These are phyloP conservation scores for Caenorhabditis inopinata DNA, from an alignment of 1,140 invertebrate species.

Conservation along the genomic window DNA sequence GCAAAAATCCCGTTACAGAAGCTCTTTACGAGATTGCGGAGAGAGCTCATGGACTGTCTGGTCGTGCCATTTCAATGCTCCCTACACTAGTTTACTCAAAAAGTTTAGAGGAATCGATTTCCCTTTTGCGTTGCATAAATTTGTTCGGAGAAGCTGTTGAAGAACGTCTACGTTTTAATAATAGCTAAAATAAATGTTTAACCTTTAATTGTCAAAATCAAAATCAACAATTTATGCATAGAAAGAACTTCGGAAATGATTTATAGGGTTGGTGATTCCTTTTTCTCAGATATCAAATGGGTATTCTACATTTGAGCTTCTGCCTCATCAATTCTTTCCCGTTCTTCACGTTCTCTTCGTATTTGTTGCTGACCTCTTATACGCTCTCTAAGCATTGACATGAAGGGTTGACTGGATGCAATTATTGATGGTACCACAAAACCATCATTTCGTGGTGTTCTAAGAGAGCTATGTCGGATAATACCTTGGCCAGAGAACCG, in stretches of 20 bases:
- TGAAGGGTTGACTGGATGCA: not conserved
- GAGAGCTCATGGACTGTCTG: constrained; percentile 21
- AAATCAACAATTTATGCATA: no score
- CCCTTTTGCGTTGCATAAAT: not conserved
- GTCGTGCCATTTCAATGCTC: constrained; percentile 41
- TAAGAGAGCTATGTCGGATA: not conserved
- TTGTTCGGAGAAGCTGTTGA: not conserved
- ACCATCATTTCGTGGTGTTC: not conserved
- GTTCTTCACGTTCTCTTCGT: not conserved
- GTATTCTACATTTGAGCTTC: no score
- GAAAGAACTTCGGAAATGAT: no score
- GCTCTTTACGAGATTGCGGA: not conserved
- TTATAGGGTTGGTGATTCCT: no score
- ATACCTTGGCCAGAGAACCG: not conserved
- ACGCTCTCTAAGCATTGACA: not conserved
- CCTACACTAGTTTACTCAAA: constrained; percentile 37
- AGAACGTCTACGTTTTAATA: not conserved
- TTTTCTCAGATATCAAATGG: no score
- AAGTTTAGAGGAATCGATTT: not conserved
- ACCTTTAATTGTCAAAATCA: no score
- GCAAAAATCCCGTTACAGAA: not conserved
- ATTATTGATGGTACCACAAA: not conserved
- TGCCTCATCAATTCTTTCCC: no score
- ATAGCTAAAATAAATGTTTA: no score
- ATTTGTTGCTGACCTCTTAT: not conserved